Conservation (phyloP, 2,888 invertebrate genomes). For the Himalopsyche tibetana region DNA sequence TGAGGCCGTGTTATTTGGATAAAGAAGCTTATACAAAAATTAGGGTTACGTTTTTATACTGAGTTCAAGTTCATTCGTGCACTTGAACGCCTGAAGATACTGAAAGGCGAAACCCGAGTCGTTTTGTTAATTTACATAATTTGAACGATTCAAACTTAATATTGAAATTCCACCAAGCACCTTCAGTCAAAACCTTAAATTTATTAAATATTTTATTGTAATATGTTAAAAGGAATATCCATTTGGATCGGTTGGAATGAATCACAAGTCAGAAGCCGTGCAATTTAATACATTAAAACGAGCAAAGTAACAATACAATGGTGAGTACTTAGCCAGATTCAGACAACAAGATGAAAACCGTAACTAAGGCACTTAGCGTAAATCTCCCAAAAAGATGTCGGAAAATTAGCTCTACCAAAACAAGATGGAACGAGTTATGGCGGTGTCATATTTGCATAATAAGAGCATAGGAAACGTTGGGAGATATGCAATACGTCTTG, state of each 20-base stretch:
- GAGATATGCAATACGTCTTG: slow-evolving; percentile 63
- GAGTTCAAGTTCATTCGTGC: no score
- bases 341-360: slow-evolving; percentile 47
- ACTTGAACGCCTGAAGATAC: no score
- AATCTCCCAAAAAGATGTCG: slow-evolving; percentile 60
- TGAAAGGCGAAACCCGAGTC: no score
- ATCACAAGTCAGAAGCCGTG: slow-evolving; percentile 39
- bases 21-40: no score
- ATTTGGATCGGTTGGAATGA: neutral
- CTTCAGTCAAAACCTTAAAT: no score
- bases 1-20: no score
- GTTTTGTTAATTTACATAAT: no score
- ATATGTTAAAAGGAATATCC: no score
- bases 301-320: slow-evolving; percentile 6
- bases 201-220: no score
- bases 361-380: slow-evolving; percentile 56
- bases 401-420: slow-evolving; percentile 58
- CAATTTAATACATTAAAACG: slow-evolving; percentile 1
- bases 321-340: neutral
- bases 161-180: no score
- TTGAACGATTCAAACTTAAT: no score
- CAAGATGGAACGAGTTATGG: slow-evolving; percentile 59
- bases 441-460: slow-evolving; percentile 62
- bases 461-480: slow-evolving; percentile 52
- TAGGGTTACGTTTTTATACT: no score